Percentiles rank a stretch among this genome's conserved stretches.
Conservation (phyloP, 2,797 vertebrate species). For the Molossus molossus region DNA sequence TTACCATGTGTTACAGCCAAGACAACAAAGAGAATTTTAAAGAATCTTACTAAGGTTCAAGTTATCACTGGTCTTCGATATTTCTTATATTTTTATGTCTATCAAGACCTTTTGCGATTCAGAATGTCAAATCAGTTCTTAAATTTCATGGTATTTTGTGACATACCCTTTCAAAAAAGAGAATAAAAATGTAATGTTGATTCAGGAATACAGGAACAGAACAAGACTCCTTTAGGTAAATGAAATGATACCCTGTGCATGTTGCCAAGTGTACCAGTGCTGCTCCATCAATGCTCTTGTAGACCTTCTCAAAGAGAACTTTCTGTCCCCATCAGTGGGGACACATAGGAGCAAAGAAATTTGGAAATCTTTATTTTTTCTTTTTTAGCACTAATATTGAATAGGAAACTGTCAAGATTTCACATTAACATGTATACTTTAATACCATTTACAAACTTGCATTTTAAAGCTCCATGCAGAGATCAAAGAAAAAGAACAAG, state of each 20-base stretch:
- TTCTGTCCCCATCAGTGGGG: neutral
- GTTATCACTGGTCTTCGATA: neutral
- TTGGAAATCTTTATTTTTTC: neutral
- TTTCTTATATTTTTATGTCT: neutral
- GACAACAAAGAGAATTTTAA: neutral
- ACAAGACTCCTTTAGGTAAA: conserved; percentile 20
- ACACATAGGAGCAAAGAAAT: neutral
- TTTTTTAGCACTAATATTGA: neutral
- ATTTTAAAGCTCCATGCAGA: neutral
- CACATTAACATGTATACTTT: neutral
- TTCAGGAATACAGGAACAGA: neutral
- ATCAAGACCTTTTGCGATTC: neutral
- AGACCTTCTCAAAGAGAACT: neutral
- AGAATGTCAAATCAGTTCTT: neutral
- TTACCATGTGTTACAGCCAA: neutral
- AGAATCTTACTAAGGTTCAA: neutral
- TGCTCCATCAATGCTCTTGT: conserved; percentile 11
- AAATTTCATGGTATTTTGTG: conserved; percentile 24
- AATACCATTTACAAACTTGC: neutral
- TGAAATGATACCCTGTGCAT: neutral
- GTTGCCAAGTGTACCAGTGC: neutral
- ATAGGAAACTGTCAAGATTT: conserved; percentile 18
- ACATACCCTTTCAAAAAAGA: conserved; percentile 42
- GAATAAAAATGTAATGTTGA: conserved; percentile 24
- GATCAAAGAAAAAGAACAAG: conserved; percentile 18